These are phyloP conservation scores for Caiman crocodilus DNA, from an alignment of 2,797 vertebrate species.

Conservation along the genomic window DNA sequence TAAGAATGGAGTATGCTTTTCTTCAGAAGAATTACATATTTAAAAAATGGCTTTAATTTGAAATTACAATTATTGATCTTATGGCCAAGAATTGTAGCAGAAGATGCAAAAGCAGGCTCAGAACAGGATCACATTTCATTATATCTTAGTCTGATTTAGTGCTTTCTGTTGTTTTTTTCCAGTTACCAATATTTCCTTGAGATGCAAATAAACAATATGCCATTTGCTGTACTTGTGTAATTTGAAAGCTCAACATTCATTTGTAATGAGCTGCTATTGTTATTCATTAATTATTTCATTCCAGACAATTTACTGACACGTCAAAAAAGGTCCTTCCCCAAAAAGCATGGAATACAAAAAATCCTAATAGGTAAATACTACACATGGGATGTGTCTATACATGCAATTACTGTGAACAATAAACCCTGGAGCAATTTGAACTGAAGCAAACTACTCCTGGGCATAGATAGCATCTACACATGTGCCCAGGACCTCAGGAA, in stretches of 20 bases:
- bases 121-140: not conserved
- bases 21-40: not conserved
- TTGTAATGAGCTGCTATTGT: not conserved
- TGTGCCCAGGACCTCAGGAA: too few species aligned
- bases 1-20: rapidly evolving
- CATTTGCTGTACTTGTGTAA: not conserved
- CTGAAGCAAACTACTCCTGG: too few species aligned
- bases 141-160: not conserved
- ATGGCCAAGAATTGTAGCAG: not conserved
- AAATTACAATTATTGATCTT: not conserved
- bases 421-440: too few species aligned
- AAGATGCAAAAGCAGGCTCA: not conserved
- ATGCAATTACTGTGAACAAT: too few species aligned
- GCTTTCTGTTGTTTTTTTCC: not conserved
- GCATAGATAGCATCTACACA: too few species aligned
- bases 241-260: not conserved
- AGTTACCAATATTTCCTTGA: rapidly evolving
- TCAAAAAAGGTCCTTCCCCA: not conserved
- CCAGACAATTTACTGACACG: not conserved
- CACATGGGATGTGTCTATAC: too few species aligned
- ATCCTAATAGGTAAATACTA: not conserved
- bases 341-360: not conserved
- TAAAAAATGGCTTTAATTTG: not conserved
- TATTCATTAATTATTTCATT: not conserved
- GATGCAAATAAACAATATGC: rapidly evolving